Conservation (phyloP, 2,888 invertebrate genomes). For the Oxyteleia sp. region DNA sequence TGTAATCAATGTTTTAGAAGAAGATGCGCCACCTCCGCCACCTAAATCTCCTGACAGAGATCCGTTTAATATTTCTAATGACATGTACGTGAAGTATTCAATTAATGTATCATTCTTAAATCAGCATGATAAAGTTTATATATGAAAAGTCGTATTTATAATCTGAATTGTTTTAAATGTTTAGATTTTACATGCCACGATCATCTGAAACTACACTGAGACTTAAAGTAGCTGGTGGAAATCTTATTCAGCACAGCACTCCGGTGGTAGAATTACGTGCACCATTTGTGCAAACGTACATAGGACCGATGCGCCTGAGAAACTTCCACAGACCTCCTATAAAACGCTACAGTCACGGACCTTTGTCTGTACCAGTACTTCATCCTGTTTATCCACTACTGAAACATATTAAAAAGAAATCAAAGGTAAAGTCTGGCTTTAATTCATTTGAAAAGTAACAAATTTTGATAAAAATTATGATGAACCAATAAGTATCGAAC, state of each 20-base stretch:
- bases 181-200: slow-evolving; percentile 97
- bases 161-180: too few species aligned
- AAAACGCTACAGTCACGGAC: slow-evolving; percentile 95
- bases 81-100: slow-evolving; percentile 96
- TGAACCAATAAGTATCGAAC: too few species aligned
- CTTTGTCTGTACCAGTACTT: slow-evolving; percentile 91
- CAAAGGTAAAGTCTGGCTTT: too few species aligned
- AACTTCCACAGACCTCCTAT: slow-evolving; percentile 98
- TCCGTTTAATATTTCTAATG: slow-evolving; percentile 99
- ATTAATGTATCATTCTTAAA: too few species aligned
- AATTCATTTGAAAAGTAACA: too few species aligned
- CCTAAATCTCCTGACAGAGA: slow-evolving; percentile 97
- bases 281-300: slow-evolving; percentile 98
- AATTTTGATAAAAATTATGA: too few species aligned
- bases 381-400: slow-evolving; percentile 95
- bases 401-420: slow-evolving; percentile 97
- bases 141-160: too few species aligned
- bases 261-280: slow-evolving; percentile 98
- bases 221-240: slow-evolving; percentile 95
- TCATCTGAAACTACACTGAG: slow-evolving; percentile 93
- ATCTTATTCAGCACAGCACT: slow-evolving; percentile 98
- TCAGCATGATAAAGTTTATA: too few species aligned
- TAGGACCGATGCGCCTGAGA: slow-evolving; percentile 94
- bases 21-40: slow-evolving; percentile 96
- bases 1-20: slow-evolving; percentile 97